Conservation (phyloP, 2,113 vertebrate genomes). For the Hystrix brachyura region DNA sequence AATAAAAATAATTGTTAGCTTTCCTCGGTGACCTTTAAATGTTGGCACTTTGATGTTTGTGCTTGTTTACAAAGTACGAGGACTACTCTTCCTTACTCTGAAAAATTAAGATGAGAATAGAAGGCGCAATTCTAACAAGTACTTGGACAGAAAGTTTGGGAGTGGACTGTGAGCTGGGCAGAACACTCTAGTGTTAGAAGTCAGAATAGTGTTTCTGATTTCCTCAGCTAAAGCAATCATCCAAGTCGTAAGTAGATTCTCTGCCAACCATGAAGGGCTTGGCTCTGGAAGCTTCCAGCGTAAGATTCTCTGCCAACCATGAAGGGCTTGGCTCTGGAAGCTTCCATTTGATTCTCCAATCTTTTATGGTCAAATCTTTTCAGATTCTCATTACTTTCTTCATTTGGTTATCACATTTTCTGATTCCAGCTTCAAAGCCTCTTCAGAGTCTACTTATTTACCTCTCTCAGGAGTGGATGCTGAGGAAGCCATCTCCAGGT, state of each 20-base stretch:
- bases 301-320: background rate
- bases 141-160: background rate
- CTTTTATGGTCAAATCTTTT: background rate
- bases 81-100: background rate
- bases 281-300: too few relatives aligned
- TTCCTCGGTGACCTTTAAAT: background rate
- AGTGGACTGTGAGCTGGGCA: background rate
- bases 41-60: background rate
- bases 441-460: slow-evolving; percentile 36
- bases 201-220: background rate
- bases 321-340: background rate
- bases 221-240: too few relatives aligned
- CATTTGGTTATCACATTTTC: background rate
- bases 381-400: slow-evolving; percentile 39
- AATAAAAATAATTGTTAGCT: background rate
- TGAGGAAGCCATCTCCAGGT: background rate
- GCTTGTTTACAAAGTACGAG: background rate
- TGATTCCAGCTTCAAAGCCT: background rate
- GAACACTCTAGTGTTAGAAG: background rate
- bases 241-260: background rate
- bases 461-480: background rate
- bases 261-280: background rate
- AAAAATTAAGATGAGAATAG: background rate
- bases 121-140: background rate
- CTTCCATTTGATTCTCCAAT: background rate